Percentiles rank a stretch among this genome's conserved stretches.
These are phyloP conservation scores for Phataginus tricuspis DNA, from an alignment of 2,797 vertebrate species.

Conservation along the genomic window DNA sequence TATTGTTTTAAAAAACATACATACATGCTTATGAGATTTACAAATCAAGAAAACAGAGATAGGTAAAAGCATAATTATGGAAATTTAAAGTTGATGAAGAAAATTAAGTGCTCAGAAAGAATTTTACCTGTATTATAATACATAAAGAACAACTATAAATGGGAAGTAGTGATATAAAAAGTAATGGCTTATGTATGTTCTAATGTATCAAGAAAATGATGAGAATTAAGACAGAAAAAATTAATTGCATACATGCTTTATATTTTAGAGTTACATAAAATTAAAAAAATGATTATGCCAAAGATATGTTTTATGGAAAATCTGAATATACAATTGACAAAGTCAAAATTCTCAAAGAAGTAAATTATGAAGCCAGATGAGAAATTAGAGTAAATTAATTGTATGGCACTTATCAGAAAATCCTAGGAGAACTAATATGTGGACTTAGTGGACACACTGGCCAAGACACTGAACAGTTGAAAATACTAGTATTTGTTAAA, in stretches of 20 bases:
- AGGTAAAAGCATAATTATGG: neutral
- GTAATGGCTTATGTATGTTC: neutral
- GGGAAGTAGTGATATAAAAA: neutral
- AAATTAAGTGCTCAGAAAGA: neutral
- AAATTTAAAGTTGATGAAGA: conserved; percentile 1
- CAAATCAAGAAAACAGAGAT: neutral
- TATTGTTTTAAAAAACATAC: neutral
- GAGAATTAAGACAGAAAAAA: neutral
- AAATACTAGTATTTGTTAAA: conserved; percentile 7
- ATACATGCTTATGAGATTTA: neutral
- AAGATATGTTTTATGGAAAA: neutral
- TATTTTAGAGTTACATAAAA: conserved; percentile 17
- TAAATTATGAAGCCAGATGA: neutral
- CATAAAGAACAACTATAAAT: neutral
- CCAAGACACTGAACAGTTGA: neutral
- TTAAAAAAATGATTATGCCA: neutral
- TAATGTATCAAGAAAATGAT: neutral
- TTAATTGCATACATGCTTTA: neutral
- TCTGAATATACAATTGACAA: neutral
- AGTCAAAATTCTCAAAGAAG: conserved; percentile 12
- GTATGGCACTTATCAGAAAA: neutral
- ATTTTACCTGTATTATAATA: neutral
- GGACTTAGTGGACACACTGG: neutral
- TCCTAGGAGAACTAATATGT: neutral
- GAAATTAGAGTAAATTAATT: neutral